A percentile compares a stretch with the other conserved stretches of the same genome.
Conservation (phyloP, 2,113 vertebrate genomes). For the Sporophila hypoxantha region DNA sequence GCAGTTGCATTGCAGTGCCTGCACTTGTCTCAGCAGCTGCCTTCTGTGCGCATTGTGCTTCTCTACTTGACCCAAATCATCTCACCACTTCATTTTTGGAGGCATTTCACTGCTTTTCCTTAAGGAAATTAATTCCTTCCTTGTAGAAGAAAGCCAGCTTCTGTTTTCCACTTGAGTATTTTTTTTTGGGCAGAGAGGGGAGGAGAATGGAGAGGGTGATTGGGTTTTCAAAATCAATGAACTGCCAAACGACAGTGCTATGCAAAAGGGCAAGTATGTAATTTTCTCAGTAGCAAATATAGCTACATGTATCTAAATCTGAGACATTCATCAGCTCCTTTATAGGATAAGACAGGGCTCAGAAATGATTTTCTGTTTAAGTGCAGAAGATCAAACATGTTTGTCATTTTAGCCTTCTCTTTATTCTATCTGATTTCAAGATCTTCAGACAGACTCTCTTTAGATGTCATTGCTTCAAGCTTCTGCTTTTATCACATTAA, state of each 20-base stretch:
- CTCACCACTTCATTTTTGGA: not conserved
- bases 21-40: not conserved
- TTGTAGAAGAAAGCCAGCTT: not conserved
- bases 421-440: conserved; percentile 35
- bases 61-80: not conserved
- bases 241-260: not conserved
- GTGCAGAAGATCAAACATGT: conserved; percentile 24
- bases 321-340: conserved; percentile 32
- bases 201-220: conserved; percentile 10
- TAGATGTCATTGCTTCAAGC: conserved; percentile 48
- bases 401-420: conserved; percentile 46
- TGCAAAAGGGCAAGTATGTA: conserved; percentile 24
- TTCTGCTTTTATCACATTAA: conserved; percentile 47
- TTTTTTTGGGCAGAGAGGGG: not conserved
- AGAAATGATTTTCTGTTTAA: conserved; percentile 45
- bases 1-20: not conserved
- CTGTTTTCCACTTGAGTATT: not conserved
- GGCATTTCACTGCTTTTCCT: not conserved
- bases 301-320: conserved; percentile 37
- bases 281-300: conserved; percentile 38
- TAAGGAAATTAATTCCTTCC: conserved; percentile 23
- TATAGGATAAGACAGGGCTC: conserved; percentile 46
- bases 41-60: not conserved
- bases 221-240: conserved; percentile 16
- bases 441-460: conserved; percentile 26